phyloP scores from a whole-genome alignment of 2,888 invertebrate genomes.

The Caenorhabditis sp. region DNA sequence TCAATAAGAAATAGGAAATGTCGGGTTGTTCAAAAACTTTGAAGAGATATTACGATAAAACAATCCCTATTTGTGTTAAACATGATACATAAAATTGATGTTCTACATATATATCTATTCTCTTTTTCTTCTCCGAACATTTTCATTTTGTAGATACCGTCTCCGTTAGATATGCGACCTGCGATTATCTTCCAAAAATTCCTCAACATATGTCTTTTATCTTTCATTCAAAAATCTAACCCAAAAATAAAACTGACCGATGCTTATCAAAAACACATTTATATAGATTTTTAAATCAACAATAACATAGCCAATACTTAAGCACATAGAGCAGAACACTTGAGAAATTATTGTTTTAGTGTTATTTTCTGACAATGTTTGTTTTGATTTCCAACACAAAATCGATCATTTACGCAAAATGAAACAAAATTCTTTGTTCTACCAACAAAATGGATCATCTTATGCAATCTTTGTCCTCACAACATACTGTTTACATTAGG shows the following conservation, averaged over 20 bases:
- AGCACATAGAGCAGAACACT: conserved; percentile 13
- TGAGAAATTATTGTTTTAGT: conserved; percentile 44
- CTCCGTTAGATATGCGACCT: not conserved
- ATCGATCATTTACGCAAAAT: not conserved
- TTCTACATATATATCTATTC: not conserved
- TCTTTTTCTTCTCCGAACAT: not conserved
- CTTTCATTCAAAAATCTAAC: not conserved
- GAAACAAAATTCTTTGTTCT: too few relatives aligned
- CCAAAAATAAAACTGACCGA: not conserved
- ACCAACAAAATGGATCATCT: too few relatives aligned
- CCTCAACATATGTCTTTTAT: not conserved
- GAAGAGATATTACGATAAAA: too few relatives aligned
- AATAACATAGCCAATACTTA: not conserved
- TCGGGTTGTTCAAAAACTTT: too few relatives aligned
- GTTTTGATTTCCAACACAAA: conserved; percentile 3
- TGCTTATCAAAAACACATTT: not conserved
- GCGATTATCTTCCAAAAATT: not conserved
- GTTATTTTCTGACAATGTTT: conserved; percentile 32
- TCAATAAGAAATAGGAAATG: too few relatives aligned
- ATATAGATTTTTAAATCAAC: not conserved
- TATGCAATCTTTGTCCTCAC: too few relatives aligned
- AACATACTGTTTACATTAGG: too few relatives aligned
- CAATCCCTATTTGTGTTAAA: not conserved
- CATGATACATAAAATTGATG: not conserved
- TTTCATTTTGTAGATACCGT: not conserved